These are phyloP conservation scores for Emys orbicularis DNA, from an alignment of 2,797 vertebrate genomes.

Conservation along the genomic window DNA sequence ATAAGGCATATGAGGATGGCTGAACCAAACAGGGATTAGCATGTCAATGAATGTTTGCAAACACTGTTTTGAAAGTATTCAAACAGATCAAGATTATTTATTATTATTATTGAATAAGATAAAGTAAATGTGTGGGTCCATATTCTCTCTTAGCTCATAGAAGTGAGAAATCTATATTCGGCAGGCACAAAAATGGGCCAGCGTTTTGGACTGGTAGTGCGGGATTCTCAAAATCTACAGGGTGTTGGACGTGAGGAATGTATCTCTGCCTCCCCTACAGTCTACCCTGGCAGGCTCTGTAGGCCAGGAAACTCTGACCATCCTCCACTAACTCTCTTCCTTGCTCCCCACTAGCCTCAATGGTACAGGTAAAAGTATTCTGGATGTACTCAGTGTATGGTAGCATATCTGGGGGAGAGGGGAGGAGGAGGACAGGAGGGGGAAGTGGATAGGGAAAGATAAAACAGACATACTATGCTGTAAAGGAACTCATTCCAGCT, in stretches of 20 bases:
- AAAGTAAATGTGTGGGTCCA: neutral
- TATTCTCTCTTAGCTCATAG: neutral
- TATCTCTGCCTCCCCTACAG: neutral
- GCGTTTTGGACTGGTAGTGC: neutral
- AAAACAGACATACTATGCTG: neutral
- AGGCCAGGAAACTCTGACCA: neutral
- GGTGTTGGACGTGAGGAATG: neutral
- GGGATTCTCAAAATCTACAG: neutral
- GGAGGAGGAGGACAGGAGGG: neutral
- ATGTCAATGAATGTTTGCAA: neutral
- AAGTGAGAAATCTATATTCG: neutral
- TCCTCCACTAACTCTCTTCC: neutral
- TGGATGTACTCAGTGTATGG: neutral
- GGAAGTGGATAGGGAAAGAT: neutral
- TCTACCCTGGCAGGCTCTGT: neutral
- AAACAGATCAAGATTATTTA: neutral
- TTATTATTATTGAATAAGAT: neutral
- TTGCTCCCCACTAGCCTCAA: neutral
- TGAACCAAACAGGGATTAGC: constrained; percentile 27
- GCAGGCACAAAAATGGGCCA: neutral
- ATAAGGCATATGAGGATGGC: neutral
- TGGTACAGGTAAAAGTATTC: neutral
- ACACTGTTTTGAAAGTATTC: neutral
- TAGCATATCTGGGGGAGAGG: neutral
- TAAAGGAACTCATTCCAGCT: neutral